phyloP scores from a whole-genome alignment of 2,888 invertebrate genomes.

The Erpobdella octoculata region DNA sequence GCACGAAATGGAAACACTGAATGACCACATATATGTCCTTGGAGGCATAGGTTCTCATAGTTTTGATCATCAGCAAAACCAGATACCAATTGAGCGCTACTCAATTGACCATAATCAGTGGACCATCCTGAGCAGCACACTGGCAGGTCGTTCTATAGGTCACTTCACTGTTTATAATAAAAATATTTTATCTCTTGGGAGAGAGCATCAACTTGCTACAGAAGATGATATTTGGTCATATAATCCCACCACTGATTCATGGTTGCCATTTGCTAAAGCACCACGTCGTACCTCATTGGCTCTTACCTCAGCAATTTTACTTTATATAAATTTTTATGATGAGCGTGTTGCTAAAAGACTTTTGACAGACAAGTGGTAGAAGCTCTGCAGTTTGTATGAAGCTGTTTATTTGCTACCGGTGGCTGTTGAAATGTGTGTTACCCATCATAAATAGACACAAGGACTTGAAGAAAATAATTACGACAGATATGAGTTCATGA shows the following conservation, averaged over 20 bases:
- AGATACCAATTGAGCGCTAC: slow-evolving; percentile 49
- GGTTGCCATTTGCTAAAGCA: slow-evolving; percentile 46
- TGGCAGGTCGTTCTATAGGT: slow-evolving; percentile 49
- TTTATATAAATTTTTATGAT: slow-evolving; percentile 47
- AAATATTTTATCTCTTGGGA: slow-evolving; percentile 47
- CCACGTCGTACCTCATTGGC: slow-evolving; percentile 47
- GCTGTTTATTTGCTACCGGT: too few relatives aligned
- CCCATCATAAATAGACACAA: too few relatives aligned
- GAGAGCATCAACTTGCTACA: slow-evolving; percentile 49
- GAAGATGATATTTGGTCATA: slow-evolving; percentile 51
- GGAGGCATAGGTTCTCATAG: slow-evolving; percentile 49
- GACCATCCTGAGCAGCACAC: slow-evolving; percentile 47
- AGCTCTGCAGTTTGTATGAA: not conserved
- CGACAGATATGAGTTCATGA: too few relatives aligned
- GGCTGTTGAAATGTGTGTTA: too few relatives aligned
- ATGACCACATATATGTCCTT: slow-evolving; percentile 44
- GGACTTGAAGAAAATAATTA: too few relatives aligned
- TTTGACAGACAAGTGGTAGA: slow-evolving; percentile 3
- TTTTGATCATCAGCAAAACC: slow-evolving; percentile 44
- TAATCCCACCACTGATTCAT: slow-evolving; percentile 43
- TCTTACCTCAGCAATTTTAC: slow-evolving; percentile 44
- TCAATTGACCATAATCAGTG: slow-evolving; percentile 46
- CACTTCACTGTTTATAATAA: slow-evolving; percentile 47
- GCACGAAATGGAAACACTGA: slow-evolving; percentile 47
- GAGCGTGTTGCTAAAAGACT: slow-evolving; percentile 41